Conservation (phyloP, 2,113 vertebrate species). For the Centrocercus urophasianus region DNA sequence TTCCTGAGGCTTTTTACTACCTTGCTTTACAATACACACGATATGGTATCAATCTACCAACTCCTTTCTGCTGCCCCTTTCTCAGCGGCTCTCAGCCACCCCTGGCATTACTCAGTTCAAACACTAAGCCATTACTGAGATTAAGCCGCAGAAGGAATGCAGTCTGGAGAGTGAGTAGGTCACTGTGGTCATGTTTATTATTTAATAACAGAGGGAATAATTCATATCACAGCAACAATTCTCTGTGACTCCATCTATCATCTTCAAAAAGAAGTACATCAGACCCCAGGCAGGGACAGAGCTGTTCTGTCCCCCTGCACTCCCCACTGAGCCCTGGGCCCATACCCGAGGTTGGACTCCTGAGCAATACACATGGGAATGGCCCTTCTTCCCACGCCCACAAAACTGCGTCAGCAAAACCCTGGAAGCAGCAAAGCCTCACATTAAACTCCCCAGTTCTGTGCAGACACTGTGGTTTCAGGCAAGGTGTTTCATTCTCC, state of each 20-base stretch:
- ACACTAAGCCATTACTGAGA: slow-evolving; percentile 65
- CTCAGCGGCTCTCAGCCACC: background rate
- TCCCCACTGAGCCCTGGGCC: background rate
- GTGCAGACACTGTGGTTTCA: background rate
- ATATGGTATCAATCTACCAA: slow-evolving; percentile 2
- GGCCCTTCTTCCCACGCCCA: background rate
- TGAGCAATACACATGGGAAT: background rate
- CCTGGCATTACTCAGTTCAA: slow-evolving; percentile 11
- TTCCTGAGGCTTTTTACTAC: slow-evolving; percentile 60
- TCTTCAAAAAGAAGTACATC: slow-evolving; percentile 18
- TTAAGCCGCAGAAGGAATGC: slow-evolving; percentile 48
- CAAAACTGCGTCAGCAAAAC: background rate
- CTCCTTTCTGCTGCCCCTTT: background rate
- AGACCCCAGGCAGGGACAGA: background rate
- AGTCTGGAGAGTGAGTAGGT: slow-evolving; percentile 35
- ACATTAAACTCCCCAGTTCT: background rate
- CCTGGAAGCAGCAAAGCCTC: background rate
- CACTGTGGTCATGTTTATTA: slow-evolving; percentile 59
- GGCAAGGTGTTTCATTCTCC: background rate
- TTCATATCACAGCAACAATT: slow-evolving; percentile 44
- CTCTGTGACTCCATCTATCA: slow-evolving; percentile 6
- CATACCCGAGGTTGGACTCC: background rate
- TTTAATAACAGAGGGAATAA: slow-evolving; percentile 68
- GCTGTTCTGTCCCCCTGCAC: background rate
- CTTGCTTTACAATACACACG: slow-evolving; percentile 38